Evolutionary conservation across 2,888 invertebrate genomes (phyloP), one percentile per base, ranked within the genome.

Genomic region (Idaea dimidiata): DNA sequence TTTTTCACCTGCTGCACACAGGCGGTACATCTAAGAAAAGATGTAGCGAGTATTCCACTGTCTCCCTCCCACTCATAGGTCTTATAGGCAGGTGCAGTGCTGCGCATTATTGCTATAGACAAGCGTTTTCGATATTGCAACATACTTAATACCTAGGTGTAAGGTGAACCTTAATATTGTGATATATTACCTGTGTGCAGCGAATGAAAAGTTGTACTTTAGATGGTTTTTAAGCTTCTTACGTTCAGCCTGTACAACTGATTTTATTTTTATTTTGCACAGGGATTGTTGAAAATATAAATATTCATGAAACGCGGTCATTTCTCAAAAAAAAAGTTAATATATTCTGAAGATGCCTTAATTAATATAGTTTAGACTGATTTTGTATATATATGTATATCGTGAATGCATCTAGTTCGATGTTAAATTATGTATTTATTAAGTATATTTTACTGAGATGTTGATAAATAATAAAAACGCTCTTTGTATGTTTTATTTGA

Each of bases 301-400:
- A 43, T 43, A 43, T 43, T 43, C 8, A 10, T 8, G 43, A 43
- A 14, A 72, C 79, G 78, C 79, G 70, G 78, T 70, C 76, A 75
- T 72, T 72, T 72, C 62, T 62, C 24, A 24, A 24, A n/a, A n/a
- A 69, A 74, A 67, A 78, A 77, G 77, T 73, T 43, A 43, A 43
- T 84, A 84, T 89, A 93, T 93, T 93, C 93, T 94, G 93, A 90
- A 91, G 94, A 93, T 94, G 94, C 94, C 94, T 94, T 94, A 94
- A 93, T 94, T 94, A 94, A 93, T 89, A 94, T 92, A 92, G 85
- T 93, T 94, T 94, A 94, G 94, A 94, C 94, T 94, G 94, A 94
- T 94, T 94, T 93, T 93, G 89, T 93, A 88, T 86, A 87, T 81
- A 94, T 94, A 93, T 93, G 89, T 93, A 88, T 86, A 87, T 81